Evolutionary conservation across 2,888 invertebrate genomes (phyloP), one percentile per base, ranked within the genome.

Genomic region (Epiblema foenella): DNA sequence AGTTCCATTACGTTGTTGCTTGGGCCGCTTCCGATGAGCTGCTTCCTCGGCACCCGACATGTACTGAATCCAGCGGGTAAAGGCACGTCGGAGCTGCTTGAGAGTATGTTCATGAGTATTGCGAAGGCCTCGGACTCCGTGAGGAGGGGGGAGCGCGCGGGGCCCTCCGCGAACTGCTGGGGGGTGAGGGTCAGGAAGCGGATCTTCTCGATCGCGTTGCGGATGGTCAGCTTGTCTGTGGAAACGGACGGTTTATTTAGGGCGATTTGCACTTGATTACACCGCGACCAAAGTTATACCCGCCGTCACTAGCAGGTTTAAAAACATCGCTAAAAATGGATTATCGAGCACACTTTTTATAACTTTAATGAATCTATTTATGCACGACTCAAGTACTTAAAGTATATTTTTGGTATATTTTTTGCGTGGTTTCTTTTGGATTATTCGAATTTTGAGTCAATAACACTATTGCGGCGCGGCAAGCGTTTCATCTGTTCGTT

Each of bases 161-260:
- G 97, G 0, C 97, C 97, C 79, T 96, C 96, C 0, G 97, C 97
- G 85, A 98, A 97, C 89, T 97, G 96, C 83, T 97, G 95, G 0
- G 97, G 96, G 0, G 95, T 95, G 76, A 98, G 89, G 0, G 97
- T 97, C 12, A 97, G 93, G 88, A 97, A 97, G 29, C 97, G 94
- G 73, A 98, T 96, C 88, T 97, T 96, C 81, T 95, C 95, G 0
- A 97, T 92, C 0, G 96, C 96, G 77, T 95, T 95, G 2, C 96
- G 92, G 69, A 96, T 90, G 18, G 94, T 91, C 11, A 82, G 82
- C 74, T 86, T 88, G 15, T 85, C 89, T 87, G 83, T 7, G 46
- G 37, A 33, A 42, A 42, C 15, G 42, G 42, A 15, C 3, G 42
- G 3, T 15, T 15, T 4, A 42, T 4, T n/a, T n/a, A n/a, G 39